Evolutionary conservation across 92 coral and sea anemone genomes (phyloP).

Genomic region (Ricordea florida): DNA sequence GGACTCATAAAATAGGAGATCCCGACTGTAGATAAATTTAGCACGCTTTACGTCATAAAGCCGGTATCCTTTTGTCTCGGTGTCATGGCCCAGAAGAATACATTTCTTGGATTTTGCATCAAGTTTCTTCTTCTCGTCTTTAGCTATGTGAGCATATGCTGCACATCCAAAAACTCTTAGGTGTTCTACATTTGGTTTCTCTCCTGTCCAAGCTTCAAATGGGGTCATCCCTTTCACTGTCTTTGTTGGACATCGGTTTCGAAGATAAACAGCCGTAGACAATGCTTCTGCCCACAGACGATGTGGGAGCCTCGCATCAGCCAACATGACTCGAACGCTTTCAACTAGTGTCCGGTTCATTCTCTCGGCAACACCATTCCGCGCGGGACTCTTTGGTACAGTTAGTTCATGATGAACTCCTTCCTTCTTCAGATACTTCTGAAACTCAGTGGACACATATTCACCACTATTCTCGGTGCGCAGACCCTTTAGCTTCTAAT

Average conservation of each 20-base stretch:
- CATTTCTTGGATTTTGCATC: conserved; percentile 55
- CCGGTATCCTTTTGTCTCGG: conserved; percentile 49
- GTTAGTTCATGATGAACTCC: conserved; percentile 53
- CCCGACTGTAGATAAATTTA: conserved; percentile 50
- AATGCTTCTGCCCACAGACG: conserved; percentile 66
- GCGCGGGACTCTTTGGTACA: conserved; percentile 60
- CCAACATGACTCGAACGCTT: conserved; percentile 37
- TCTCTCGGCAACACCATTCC: conserved; percentile 70
- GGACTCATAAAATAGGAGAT: conserved; percentile 29
- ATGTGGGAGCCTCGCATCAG: conserved; percentile 52
- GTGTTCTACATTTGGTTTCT: conserved; percentile 34
- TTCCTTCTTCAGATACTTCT: conserved; percentile 1
- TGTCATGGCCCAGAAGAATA: conserved; percentile 33
- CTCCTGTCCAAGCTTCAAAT: too few relatives aligned
- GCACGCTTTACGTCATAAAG: conserved; percentile 27
- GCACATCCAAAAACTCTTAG: conserved; percentile 25
- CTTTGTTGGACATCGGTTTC: conserved; percentile 51
- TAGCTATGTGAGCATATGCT: conserved; percentile 57
- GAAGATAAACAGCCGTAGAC: conserved; percentile 52
- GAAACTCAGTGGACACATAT: neutral
- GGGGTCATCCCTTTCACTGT: conserved; percentile 7
- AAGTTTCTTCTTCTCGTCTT: conserved; percentile 50
- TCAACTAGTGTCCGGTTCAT: conserved; percentile 60
- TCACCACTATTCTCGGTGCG: conserved; percentile 54
- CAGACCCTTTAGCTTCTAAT: conserved; percentile 11